Base-by-base conservation (phyloP, 2,113 vertebrate species). In the Athene noctua region DNA sequence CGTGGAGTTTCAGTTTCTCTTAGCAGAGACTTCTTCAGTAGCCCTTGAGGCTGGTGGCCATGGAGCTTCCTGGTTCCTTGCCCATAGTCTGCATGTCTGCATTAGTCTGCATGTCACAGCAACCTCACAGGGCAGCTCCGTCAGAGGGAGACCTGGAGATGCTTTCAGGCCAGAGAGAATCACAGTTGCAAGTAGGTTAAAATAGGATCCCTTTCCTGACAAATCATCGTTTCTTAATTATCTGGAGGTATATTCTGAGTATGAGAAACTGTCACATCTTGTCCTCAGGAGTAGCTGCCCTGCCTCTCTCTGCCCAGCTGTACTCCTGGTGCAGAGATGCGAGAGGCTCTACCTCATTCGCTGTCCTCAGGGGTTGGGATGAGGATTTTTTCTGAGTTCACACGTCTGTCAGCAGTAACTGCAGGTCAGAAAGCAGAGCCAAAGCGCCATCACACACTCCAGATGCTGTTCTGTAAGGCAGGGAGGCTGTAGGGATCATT, bases 381-480 rank as follows among this genome's bases (percentile, higher is more conserved):
- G 0, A 30, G 18, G 54, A 8, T 4, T 30, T 32, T 2, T 46
- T 54, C 40, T 11, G 2, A 1, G 36, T 59, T 52, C 51, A 38
- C 12, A 6, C 4, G 0, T 36, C 58, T 4, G 1, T 51, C 65
- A 51, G 32, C 66, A 29, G 66, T 44, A 23, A 15, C 44, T 27
- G 66, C 27, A 57, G 36, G 72, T 26, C 1, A 2, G 49, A 32
- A n/a, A 42, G 23, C 55, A 8, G 72, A 49, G 72, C 49, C 63
- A 9, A 14, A 40, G 49, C 23, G n/a, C 27, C 1, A 2, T 40
- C 42, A 27, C 4, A 2, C 1, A 1, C 58, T 71, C 57, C 21
- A 30, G 49, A 18, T 42, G 26, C 57, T 55, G 49, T 22, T 51
- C 63, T 23, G 26, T 27, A 15, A 4, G 32, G 26, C 21, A 11